A percentile compares a stretch with the other conserved stretches of the same genome.
These are phyloP conservation scores for Nasonia longicornis DNA, from an alignment of 1,140 invertebrate genomes.

Conservation along the genomic window DNA sequence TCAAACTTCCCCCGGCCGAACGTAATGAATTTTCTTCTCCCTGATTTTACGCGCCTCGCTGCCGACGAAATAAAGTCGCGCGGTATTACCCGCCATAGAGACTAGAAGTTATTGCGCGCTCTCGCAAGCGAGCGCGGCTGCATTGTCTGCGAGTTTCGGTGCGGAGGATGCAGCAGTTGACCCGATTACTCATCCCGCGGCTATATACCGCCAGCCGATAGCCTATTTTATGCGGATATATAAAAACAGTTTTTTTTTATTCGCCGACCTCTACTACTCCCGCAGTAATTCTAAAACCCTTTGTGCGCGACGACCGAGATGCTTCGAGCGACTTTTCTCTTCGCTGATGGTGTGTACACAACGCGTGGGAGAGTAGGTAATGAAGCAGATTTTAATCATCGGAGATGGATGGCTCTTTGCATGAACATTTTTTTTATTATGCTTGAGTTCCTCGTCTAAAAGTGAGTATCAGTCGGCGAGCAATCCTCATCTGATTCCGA, in stretches of 20 bases:
- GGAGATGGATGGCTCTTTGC: background rate
- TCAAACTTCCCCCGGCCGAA: constrained; percentile 9
- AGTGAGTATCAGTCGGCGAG: background rate
- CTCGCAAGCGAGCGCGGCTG: background rate
- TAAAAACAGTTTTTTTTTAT: background rate
- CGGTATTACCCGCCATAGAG: background rate
- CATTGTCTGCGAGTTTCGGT: background rate
- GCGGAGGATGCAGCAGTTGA: background rate
- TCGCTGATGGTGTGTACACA: no score
- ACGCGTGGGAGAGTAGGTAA: background rate
- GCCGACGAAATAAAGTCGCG: background rate
- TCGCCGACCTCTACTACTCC: no score
- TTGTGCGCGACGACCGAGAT: no score
- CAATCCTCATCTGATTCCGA: background rate
- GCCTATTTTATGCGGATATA: background rate
- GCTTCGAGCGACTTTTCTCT: no score
- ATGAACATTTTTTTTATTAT: no score
- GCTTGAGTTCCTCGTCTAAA: background rate
- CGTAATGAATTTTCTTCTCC: constrained; percentile 34
- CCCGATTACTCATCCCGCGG: background rate
- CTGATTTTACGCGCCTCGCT: constrained; percentile 16
- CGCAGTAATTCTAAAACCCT: no score
- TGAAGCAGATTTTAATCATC: background rate
- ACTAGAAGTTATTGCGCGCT: constrained; percentile 12
- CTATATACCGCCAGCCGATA: background rate